These are phyloP conservation scores for cattle (Bos taurus) DNA, from an alignment of 2,113 vertebrate species.

Conservation along the genomic window ARS-UCD2.0 NC_037354.1:30690501-30691000, in stretches of 20 bases:
- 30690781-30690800: background rate
- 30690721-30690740: background rate
- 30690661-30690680: background rate
- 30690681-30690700: background rate
- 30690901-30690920: background rate
- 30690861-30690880: background rate
- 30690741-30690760: background rate
- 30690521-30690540: background rate
- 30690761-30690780: background rate
- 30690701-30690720: rapidly evolving
- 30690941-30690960: background rate
- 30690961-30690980: background rate
- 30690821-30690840: background rate
- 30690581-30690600: background rate
- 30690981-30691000: background rate
- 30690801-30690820: background rate
- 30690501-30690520: background rate
- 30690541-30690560: background rate
- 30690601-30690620: background rate
- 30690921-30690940: background rate
- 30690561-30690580: background rate
- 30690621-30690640: background rate
- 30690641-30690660: background rate
- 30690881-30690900: background rate
- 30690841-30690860: background rate